Evolutionary conservation across 2,113 vertebrate species (phyloP).

Genomic region (Equus przewalskii): DNA sequence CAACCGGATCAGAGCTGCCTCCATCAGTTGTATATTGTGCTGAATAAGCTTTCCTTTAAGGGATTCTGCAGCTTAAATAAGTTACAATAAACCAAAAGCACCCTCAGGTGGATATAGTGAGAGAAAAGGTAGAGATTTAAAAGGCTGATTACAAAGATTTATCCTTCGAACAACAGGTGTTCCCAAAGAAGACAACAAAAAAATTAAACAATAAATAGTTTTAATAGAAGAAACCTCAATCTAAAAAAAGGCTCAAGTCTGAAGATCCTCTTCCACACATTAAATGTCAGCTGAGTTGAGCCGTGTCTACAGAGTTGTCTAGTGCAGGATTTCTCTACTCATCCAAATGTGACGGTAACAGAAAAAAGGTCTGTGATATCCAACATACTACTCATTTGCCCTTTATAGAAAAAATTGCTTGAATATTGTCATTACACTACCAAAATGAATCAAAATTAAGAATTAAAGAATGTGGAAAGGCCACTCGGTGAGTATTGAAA

Average conservation of each 20-base stretch:
- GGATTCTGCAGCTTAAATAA: background rate
- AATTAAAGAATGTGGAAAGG: background rate
- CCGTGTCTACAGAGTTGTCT: background rate
- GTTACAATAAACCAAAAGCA: background rate
- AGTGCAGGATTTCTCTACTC: background rate
- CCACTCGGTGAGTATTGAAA: slow-evolving; percentile 22
- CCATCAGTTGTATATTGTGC: background rate
- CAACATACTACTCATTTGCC: background rate
- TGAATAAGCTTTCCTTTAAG: slow-evolving; percentile 21
- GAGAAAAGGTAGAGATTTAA: background rate
- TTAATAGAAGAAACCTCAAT: background rate
- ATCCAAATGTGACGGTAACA: background rate
- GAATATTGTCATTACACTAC: background rate
- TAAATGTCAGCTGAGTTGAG: background rate
- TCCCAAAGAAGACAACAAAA: background rate
- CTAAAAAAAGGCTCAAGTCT: background rate
- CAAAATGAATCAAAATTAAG: slow-evolving; percentile 43
- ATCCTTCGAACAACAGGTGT: slow-evolving; percentile 7
- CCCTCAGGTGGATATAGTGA: background rate
- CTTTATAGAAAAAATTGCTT: background rate
- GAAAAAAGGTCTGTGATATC: background rate
- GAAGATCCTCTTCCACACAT: background rate
- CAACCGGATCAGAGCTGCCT: background rate
- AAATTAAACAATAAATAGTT: background rate
- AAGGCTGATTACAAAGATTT: background rate